Evolutionary conservation across 2,113 vertebrate species (phyloP), one percentile per base, ranked within the genome.

Genomic region (Perca fluviatilis): DNA sequence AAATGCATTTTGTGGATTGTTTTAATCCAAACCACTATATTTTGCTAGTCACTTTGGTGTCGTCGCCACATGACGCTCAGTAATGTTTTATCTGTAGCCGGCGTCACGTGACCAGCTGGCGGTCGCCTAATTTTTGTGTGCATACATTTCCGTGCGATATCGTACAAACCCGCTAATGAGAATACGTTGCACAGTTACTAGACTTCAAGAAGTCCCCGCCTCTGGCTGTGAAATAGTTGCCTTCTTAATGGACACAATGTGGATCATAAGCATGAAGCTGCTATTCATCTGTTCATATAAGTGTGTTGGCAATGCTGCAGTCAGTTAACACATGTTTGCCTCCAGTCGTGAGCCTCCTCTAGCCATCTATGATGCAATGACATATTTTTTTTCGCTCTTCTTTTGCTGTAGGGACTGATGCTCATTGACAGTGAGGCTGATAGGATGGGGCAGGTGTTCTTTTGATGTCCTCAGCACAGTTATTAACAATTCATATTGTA

Each of bases 401-500:
- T 64, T 40, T n/a, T 60, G 67, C 74, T 74, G 74, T 54, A 68
- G 70, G 77, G 81, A 75, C 79, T 66, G 77, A 79, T 89, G 84
- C 58, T 86, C 85, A 91, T 77, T 89, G 92, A 92, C 87, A 91
- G 85, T 87, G 90, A 91, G 3, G 88, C 82, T 93, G 90, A 91
- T 83, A 21, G 73, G 81, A 91, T 60, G 40, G 77, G 75, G 86
- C 93, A 91, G 86, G 85, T 89, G 91, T 92, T 89, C 89, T 92
- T 88, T 91, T 89, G 43, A 90, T 93, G 91, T 93, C 89, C 92
- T 89, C 86, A 30, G 74, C 86, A 49, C 87, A 77, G 84, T 92
- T 89, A 92, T 93, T 91, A 90, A 88, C 83, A 75, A 86, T 90
- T 93, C 84, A 86, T 86, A 88, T 84, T 83, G 86, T 90, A 90